Evolutionary conservation across 2,888 invertebrate genomes (phyloP), one percentile per base, ranked within the genome.

Genomic region (Colletes collaris): DNA sequence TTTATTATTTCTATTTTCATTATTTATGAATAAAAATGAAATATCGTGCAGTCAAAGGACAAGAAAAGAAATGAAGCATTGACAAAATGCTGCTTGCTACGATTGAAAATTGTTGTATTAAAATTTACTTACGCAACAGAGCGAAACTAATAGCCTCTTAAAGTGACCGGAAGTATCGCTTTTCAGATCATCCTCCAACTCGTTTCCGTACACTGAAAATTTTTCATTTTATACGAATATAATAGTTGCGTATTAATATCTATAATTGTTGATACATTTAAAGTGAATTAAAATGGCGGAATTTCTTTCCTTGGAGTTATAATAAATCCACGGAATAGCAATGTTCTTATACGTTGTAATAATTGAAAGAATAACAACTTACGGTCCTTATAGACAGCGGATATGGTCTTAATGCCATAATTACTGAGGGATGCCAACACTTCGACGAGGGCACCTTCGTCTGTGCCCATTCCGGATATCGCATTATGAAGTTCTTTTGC

Each of bases 161-260:
- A 99, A 98, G 90, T 97, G 96, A 6, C 98, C 98, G 68, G 97
- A 97, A 2, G 98, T 98, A 92, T 99, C 99, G 68, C 97, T 96
- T 86, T 95, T 95, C 40, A 98, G 93, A 90, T 97, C 98, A 52
- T 96, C 95, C 91, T 98, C 98, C 87, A 98, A 93, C 50, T 96
- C 95, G 50, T 94, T 95, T 60, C 95, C 96, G 91, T 96, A 98
- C 90, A 97, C 98, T 98, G 93, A 13, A 55, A 68, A n/a, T 8
- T 27, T 27, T 27, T 27, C 27, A 27, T 27, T 27, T 27, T 27
- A 2, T 27, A 27, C 27, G 27, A 27, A 27, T 27, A 27, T 27
- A 27, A 27, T 27, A 27, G 27, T 27, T 27, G 27, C 2, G 27
- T n/a, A 40, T 40, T 40, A 6, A 40, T 40, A 40, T 6, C 40